A percentile compares a stretch with the other conserved stretches of the same genome.
These are phyloP conservation scores for Zaprionus tsacasi DNA, from an alignment of 1,140 invertebrate species.

Conservation along the genomic window DNA sequence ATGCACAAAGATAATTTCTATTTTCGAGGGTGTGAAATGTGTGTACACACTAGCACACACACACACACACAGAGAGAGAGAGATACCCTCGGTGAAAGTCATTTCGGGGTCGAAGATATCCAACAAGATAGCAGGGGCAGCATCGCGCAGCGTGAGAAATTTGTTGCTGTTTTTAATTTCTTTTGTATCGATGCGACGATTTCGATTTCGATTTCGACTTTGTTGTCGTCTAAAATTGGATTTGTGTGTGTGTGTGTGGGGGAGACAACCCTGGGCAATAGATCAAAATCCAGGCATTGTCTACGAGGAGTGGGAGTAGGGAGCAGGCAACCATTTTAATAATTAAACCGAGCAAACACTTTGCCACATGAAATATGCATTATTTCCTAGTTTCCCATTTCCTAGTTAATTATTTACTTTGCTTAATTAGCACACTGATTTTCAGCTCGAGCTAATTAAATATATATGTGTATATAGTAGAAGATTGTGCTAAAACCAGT, in stretches of 20 bases:
- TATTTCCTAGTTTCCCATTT: constrained; percentile 36
- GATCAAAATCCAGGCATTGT: constrained; percentile 49
- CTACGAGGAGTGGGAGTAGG: background rate
- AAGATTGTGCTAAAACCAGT: background rate
- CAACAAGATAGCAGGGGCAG: constrained; percentile 46
- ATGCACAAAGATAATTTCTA: constrained; percentile 82
- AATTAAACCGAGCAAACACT: constrained; percentile 36
- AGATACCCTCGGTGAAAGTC: constrained; percentile 61
- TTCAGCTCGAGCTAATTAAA: constrained; percentile 72
- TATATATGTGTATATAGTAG: constrained; percentile 54
- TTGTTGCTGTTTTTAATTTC: constrained; percentile 76
- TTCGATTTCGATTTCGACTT: constrained; percentile 51
- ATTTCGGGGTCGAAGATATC: constrained; percentile 65
- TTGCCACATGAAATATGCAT: constrained; percentile 67
- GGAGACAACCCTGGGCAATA: constrained; percentile 37
- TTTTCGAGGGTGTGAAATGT: constrained; percentile 82
- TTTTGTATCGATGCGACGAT: constrained; percentile 69
- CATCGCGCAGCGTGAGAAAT: constrained; percentile 69
- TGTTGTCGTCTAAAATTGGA: constrained; percentile 58
- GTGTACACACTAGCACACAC: constrained; percentile 51
- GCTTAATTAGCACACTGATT: constrained; percentile 51
- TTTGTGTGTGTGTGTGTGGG: constrained; percentile 26
- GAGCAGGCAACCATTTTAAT: constrained; percentile 39
- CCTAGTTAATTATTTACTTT: constrained; percentile 75
- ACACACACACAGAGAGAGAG: constrained; percentile 12